phyloP scores from a whole-genome alignment of 2,888 invertebrate species.

The Drosophila merina region DNA sequence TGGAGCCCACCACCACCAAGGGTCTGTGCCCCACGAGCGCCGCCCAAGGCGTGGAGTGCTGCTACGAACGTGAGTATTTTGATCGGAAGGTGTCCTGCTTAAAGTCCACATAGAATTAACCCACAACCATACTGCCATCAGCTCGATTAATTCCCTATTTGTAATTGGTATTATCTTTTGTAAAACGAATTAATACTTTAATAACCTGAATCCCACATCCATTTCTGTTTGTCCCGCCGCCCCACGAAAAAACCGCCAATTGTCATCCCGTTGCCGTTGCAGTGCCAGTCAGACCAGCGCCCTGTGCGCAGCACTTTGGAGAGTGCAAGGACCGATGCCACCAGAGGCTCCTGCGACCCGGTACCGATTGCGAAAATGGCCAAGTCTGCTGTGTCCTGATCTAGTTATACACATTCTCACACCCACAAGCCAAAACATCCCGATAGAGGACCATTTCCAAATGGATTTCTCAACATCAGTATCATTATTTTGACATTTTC shows the following conservation, averaged over 20 bases:
- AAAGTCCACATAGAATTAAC: constrained; percentile 35
- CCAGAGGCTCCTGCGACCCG: constrained; percentile 72
- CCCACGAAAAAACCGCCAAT: constrained; percentile 33
- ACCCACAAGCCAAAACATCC: constrained; percentile 5
- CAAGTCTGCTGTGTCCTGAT: constrained; percentile 82
- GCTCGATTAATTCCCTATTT: constrained; percentile 6
- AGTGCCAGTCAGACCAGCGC: constrained; percentile 82
- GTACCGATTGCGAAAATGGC: constrained; percentile 80
- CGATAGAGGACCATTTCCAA: constrained; percentile 2
- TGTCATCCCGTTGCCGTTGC: constrained; percentile 40
- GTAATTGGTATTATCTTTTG: constrained; percentile 15
- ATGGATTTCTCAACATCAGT: not conserved
- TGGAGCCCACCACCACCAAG: constrained; percentile 73
- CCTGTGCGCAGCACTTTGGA: constrained; percentile 80
- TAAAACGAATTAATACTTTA: constrained; percentile 19
- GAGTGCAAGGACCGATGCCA: constrained; percentile 79
- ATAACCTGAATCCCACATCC: constrained; percentile 11
- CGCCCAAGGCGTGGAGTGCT: constrained; percentile 81
- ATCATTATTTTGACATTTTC: not conserved
- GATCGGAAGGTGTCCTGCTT: constrained; percentile 4
- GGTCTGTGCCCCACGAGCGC: constrained; percentile 81
- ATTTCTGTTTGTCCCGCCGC: constrained; percentile 19
- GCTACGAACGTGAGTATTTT: constrained; percentile 81
- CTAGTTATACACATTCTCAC: constrained; percentile 33
- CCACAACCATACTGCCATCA: constrained; percentile 31